A percentile compares a stretch with the other conserved stretches of the same genome.
Evolutionary conservation across 2,113 vertebrate species (phyloP).

Genomic region (Ceyx margarethae): DNA sequence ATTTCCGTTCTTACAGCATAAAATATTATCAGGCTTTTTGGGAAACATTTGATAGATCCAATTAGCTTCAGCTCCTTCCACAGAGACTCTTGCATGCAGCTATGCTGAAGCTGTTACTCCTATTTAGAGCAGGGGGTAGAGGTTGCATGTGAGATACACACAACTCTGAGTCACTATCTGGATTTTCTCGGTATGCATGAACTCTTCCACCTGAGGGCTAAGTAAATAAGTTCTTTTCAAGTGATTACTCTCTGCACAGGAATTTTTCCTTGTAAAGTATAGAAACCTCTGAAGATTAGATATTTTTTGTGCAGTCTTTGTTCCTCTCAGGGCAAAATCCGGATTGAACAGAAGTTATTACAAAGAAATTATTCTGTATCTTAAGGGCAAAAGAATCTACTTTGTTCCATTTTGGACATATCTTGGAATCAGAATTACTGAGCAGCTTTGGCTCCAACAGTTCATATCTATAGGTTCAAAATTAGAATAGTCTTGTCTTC

Average conservation of each 20-base stretch:
- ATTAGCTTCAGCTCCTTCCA: constrained; percentile 1
- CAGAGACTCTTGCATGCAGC: not conserved
- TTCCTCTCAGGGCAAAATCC: constrained; percentile 32
- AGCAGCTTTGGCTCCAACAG: not conserved
- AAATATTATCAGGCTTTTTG: constrained; percentile 31
- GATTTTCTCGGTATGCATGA: constrained; percentile 38
- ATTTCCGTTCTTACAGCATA: not conserved
- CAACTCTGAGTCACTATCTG: constrained; percentile 22
- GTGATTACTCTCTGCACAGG: constrained; percentile 33
- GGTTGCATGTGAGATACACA: not conserved
- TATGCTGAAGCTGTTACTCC: constrained; percentile 13
- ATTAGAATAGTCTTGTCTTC: not conserved
- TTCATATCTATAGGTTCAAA: not conserved
- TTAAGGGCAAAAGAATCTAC: constrained; percentile 5
- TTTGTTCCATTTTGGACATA: not conserved
- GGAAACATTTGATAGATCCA: not conserved
- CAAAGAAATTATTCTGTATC: not conserved
- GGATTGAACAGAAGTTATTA: constrained; percentile 44
- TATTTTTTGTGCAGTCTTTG: constrained; percentile 45
- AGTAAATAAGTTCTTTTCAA: constrained; percentile 58
- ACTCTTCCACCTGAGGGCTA: constrained; percentile 38
- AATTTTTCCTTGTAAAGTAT: constrained; percentile 13
- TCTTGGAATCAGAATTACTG: constrained; percentile 2
- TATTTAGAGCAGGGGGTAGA: constrained; percentile 14
- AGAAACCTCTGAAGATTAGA: constrained; percentile 19